phyloP scores from a whole-genome alignment of 92 coral and sea anemone genomes.

The Epizoanthus rinbou region DNA sequence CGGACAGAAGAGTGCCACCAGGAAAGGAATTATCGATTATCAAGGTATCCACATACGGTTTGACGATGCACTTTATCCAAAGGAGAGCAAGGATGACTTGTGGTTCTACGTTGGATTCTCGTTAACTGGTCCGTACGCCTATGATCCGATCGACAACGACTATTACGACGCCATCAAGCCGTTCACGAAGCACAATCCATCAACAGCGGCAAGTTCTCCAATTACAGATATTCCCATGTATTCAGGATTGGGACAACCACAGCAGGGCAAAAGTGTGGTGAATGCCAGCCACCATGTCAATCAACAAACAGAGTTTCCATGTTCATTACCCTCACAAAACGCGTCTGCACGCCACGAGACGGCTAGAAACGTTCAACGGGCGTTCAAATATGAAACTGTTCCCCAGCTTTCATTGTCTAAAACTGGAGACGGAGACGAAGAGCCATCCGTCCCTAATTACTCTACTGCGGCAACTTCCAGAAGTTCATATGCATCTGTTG shows the following conservation, averaged over 20 bases:
- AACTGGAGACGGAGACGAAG: too few relatives aligned
- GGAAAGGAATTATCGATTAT: constrained; percentile 54
- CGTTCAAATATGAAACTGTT: neutral
- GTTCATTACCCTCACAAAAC: neutral
- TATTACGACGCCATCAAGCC: constrained; percentile 30
- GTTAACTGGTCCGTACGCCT: constrained; percentile 71
- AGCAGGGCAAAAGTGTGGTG: neutral
- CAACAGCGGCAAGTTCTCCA: neutral
- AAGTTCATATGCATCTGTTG: neutral
- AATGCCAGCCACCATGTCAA: neutral
- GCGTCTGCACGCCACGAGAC: neutral
- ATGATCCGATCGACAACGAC: constrained; percentile 67
- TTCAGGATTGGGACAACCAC: neutral
- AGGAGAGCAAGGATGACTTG: constrained; percentile 67
- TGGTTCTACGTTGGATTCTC: constrained; percentile 73
- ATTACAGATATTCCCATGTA: neutral
- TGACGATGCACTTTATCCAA: constrained; percentile 60
- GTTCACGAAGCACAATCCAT: neutral
- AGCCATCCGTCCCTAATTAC: neutral
- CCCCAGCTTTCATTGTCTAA: too few relatives aligned
- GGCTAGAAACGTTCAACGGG: neutral
- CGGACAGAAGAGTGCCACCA: constrained; percentile 61
- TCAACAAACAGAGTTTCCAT: neutral
- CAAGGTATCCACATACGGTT: constrained; percentile 63
- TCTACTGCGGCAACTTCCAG: neutral